phyloP scores from a whole-genome alignment of 2,888 invertebrate species.

The Macropis europaea region DNA sequence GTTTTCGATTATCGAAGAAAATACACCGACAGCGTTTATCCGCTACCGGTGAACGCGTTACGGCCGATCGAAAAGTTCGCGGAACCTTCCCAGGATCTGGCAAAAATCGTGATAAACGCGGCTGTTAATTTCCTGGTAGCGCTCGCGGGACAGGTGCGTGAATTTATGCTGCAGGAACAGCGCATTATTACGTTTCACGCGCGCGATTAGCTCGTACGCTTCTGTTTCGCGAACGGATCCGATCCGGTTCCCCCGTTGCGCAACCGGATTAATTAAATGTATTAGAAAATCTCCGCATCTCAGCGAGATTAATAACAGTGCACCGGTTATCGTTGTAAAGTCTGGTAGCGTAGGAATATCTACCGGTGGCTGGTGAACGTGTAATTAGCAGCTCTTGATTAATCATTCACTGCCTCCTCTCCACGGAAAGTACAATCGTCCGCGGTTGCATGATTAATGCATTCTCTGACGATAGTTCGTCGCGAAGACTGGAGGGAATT shows the following conservation, averaged over 20 bases:
- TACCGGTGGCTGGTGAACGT: constrained; percentile 57
- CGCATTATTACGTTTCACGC: neutral
- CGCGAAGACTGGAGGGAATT: too few relatives aligned
- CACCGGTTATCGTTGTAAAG: too few relatives aligned
- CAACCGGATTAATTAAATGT: constrained; percentile 28
- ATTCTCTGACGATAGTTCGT: constrained; percentile 30
- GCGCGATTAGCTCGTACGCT: neutral
- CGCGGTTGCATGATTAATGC: constrained; percentile 8
- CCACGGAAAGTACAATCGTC: constrained; percentile 41
- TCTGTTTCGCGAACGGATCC: constrained; percentile 12
- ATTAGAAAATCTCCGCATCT: constrained; percentile 15
- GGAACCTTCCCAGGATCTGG: too few relatives aligned
- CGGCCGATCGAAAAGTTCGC: too few relatives aligned
- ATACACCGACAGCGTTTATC: too few relatives aligned
- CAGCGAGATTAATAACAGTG: constrained; percentile 24
- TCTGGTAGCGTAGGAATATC: too few relatives aligned
- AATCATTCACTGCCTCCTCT: constrained; percentile 57
- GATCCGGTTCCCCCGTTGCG: constrained; percentile 4
- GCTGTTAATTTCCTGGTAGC: neutral
- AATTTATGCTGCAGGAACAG: constrained; percentile 16
- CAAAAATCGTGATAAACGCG: neutral
- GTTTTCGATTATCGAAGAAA: too few relatives aligned
- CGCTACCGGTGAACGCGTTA: too few relatives aligned
- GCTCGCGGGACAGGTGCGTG: neutral
- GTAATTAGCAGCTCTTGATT: constrained; percentile 64